Evolutionary conservation across 2,888 invertebrate genomes (phyloP).

Genomic region (Chydorus sphaericus): DNA sequence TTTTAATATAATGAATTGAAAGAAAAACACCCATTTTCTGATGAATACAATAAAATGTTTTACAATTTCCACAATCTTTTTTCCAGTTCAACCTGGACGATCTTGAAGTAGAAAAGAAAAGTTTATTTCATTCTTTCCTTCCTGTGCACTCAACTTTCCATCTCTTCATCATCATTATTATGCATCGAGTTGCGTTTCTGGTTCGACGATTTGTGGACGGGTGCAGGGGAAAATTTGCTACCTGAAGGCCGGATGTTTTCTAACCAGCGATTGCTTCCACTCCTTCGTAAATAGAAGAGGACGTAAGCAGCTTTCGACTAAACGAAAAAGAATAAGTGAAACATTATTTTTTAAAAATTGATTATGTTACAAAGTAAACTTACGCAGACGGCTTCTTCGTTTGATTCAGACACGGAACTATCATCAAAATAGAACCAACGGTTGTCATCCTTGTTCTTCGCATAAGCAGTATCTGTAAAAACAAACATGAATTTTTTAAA

Average conservation of each 20-base stretch:
- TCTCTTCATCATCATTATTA: background rate
- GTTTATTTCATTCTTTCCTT: too few relatives aligned
- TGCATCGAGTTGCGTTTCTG: background rate
- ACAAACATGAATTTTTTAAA: background rate
- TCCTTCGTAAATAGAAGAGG: constrained; percentile 32
- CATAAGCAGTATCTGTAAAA: constrained; percentile 35
- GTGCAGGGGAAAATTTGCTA: background rate
- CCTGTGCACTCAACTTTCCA: constrained; percentile 1
- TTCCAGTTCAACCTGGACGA: too few relatives aligned
- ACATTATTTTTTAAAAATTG: background rate
- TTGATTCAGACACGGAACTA: constrained; percentile 29
- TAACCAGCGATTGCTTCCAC: background rate
- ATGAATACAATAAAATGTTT: too few relatives aligned
- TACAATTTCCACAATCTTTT: too few relatives aligned
- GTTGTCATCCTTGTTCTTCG: constrained; percentile 30
- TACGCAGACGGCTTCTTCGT: constrained; percentile 32
- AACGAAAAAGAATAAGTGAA: constrained; percentile 14
- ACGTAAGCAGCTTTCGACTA: constrained; percentile 36
- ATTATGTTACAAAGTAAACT: constrained; percentile 19
- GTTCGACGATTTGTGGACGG: constrained; percentile 10
- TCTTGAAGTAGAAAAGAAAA: too few relatives aligned
- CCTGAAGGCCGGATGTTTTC: background rate
- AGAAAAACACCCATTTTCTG: too few relatives aligned
- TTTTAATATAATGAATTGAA: too few relatives aligned
- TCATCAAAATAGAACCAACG: constrained; percentile 39